phyloP scores from a whole-genome alignment of 2,113 vertebrate species.

The Barbus barbus region DNA sequence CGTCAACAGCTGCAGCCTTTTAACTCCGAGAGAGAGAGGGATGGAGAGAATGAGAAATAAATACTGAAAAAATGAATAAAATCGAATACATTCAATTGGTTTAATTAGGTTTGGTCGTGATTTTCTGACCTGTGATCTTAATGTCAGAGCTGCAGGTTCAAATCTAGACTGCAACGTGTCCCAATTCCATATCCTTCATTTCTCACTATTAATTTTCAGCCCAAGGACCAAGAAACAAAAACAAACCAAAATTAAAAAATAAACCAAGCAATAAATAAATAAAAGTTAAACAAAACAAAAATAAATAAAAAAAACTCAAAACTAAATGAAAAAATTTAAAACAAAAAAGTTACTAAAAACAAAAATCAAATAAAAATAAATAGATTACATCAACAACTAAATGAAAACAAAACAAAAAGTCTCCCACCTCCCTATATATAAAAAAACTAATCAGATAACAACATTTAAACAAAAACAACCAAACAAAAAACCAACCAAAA shows the following conservation, averaged over 20 bases:
- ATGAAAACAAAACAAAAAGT: too few species aligned
- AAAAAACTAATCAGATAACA: neutral
- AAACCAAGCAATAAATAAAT: neutral
- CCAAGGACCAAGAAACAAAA: neutral
- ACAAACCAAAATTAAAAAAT: neutral
- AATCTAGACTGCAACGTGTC: neutral
- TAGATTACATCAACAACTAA: too few species aligned
- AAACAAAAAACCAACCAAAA: too few species aligned
- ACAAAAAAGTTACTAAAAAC: neutral
- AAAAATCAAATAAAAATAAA: neutral
- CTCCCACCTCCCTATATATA: too few species aligned
- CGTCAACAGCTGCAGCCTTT: constrained; percentile 17
- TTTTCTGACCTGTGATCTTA: neutral
- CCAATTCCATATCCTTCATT: neutral
- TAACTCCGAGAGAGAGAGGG: constrained; percentile 1
- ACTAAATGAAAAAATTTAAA: neutral
- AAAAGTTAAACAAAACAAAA: too few species aligned
- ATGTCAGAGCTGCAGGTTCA: neutral
- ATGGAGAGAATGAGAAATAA: constrained; percentile 3
- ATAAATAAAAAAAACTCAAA: neutral
- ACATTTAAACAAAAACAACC: too few species aligned
- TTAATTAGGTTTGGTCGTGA: too few species aligned
- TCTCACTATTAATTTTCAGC: neutral
- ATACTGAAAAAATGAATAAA: neutral
- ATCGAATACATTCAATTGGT: too few species aligned